A percentile compares a stretch with the other conserved stretches of the same genome.
Evolutionary conservation across 2,797 vertebrate genomes (phyloP).

Genomic region (Chelidonichthys spinosus): DNA sequence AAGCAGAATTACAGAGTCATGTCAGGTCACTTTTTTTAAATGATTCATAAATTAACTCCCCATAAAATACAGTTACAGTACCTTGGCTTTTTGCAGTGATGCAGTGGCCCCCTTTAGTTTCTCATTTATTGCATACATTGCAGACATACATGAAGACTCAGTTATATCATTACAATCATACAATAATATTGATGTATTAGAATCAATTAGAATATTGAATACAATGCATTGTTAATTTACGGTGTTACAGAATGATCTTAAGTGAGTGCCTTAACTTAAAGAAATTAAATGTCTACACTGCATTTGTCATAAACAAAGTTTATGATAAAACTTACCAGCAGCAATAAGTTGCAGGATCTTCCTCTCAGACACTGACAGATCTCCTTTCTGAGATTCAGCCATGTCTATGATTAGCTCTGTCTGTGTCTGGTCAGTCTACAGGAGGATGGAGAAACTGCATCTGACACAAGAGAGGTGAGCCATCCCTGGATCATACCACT

Average conservation of each 20-base stretch:
- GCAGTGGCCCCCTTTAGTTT: neutral
- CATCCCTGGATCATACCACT: constrained; percentile 50
- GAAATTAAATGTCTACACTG: neutral
- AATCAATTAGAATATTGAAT: too few species aligned
- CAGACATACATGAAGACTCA: neutral
- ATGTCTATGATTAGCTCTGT: constrained; percentile 58
- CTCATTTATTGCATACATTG: neutral
- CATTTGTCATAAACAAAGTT: neutral
- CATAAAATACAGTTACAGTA: neutral
- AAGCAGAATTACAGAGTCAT: neutral
- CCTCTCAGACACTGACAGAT: constrained; percentile 84
- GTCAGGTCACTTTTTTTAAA: too few species aligned
- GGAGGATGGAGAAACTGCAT: neutral
- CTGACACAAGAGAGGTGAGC: constrained; percentile 1
- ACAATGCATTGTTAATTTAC: neutral
- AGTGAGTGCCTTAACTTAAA: neutral
- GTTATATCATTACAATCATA: neutral
- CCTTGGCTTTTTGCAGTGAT: neutral
- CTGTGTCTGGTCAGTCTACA: neutral
- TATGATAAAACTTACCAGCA: constrained; percentile 78
- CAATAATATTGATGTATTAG: neutral
- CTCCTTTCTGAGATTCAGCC: constrained; percentile 83
- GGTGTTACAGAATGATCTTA: neutral
- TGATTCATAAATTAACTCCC: neutral
- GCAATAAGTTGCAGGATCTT: constrained; percentile 85